A percentile compares a stretch with the other conserved stretches of the same genome.
Evolutionary conservation across 2,113 vertebrate genomes (phyloP).

Genomic region (Dromaius novaehollandiae): DNA sequence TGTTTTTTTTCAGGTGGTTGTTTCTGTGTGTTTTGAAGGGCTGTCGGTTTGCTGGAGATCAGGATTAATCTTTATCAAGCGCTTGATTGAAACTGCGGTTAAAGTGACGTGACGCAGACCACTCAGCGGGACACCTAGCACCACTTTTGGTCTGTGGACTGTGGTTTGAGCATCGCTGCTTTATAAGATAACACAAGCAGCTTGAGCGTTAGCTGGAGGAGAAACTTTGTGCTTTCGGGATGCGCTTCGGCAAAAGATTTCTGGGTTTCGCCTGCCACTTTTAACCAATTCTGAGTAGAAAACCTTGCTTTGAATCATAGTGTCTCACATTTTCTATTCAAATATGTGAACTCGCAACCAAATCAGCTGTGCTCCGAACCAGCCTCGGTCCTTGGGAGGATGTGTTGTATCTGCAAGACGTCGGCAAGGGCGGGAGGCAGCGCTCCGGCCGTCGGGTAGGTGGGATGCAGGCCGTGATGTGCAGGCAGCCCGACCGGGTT

Average conservation of each 20-base stretch:
- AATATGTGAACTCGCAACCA: not conserved
- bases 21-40: not conserved
- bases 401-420: not conserved
- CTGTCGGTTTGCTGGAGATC: not conserved
- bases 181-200: fast-evolving
- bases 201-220: not conserved
- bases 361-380: not conserved
- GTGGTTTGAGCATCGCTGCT: not conserved
- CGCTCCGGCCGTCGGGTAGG: too few relatives aligned
- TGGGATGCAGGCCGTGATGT: too few relatives aligned
- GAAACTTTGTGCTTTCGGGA: not conserved
- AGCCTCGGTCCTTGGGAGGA: too few relatives aligned
- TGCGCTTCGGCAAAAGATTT: not conserved
- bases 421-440: not conserved
- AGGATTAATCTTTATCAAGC: not conserved
- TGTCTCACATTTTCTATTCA: not conserved
- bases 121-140: not conserved
- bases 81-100: not conserved
- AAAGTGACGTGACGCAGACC: not conserved
- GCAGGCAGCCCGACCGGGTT: too few relatives aligned
- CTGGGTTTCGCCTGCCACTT: not conserved
- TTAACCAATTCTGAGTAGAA: not conserved
- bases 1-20: constrained; percentile 2
- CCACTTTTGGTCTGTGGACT: not conserved
- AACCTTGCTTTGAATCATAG: not conserved